Evolutionary conservation across 2,888 invertebrate species (phyloP), one percentile per base, ranked within the genome.

Genomic region (Noctua comes): DNA sequence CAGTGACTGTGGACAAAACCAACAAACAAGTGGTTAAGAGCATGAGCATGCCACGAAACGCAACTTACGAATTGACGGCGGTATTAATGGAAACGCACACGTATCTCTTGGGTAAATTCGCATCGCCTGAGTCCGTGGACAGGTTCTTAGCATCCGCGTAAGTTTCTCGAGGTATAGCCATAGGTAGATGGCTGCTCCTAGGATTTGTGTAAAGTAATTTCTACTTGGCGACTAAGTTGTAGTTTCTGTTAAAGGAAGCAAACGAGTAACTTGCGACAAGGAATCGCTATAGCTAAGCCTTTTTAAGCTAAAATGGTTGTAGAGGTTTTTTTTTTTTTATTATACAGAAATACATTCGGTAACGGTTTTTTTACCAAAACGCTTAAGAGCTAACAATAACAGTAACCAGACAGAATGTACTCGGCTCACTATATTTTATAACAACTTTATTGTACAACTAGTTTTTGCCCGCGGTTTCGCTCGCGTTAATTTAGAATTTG

Each of bases 201-300:
- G 16, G 36, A 66, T 71, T 31, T 77, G 40, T 71, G n/a, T 66
- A 27, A 62, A 62, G 82, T 54, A 43, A 81, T 73, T 78, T 43
- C 73, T 43, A 31, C 48, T 71, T 31, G 0, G 16, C 40, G 18
- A 80, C 40, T 59, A 59, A 48, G 31, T 62, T 71, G 43, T 11
- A 27, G 51, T 21, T 40, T 51, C 18, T 13, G 24, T 68, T 73
- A 65, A 27, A 27, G 59, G 21, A 21, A 27, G n/a, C 1, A 0
- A 18, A 10, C n/a, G 13, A 40, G 40, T 27, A 59, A 69, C 48
- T 80, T 80, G 54, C 48, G 24, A 68, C 57, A 16, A 59, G 7
- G 13, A 51, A 66, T 16, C n/a, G 5, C 2, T 46, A 18, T 7
- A 7, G 8, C 31, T 65, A 21, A 78, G 21, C 21, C 24, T 36